Evolutionary conservation across 2,113 vertebrate species (phyloP), one percentile per base, ranked within the genome.

Genomic region (Fregetta grallaria): DNA sequence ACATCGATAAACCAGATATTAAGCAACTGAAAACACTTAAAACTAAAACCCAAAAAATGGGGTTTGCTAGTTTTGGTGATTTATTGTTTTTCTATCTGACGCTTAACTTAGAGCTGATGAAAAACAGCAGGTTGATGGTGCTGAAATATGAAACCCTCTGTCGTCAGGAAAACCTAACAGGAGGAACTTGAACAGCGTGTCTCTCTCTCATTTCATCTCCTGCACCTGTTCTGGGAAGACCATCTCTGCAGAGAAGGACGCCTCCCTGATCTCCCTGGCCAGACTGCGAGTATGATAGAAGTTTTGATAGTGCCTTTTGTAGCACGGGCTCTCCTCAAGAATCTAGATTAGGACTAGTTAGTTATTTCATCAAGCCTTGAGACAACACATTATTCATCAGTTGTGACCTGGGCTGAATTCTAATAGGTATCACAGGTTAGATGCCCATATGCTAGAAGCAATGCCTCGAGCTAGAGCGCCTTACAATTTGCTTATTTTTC

Each of bases 201-300:
- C 56, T 79, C 42, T 55, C 42, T 52, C 89, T 94, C 62, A n/a
- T 91, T 88, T 82, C 38, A 53, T 34, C 78, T 72, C 80, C 66
- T 88, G 89, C 86, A 95, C 62, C 84, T 95, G 86, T 88, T 92
- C 77, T 76, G 53, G 84, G 77, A 89, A 91, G 62, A 95, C 77
- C 42, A 76, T 40, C 77, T 94, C 73, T 89, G 59, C 53, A 70
- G 76, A 95, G 52, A 27, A 77, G 50, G 44, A 68, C 26, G 61
- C 30, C 80, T 84, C 27, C 61, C 59, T 47, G 61, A 79, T 58
- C 66, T 30, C 73, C 79, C 66, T 34, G n/a, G 42, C 42, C 58
- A 87, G 23, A 26, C 3, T 22, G 66, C 2, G 7, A 92, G 36
- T 14, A 42, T 3, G 13, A 38, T 1, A 78, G 13, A 29, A 80